phyloP scores from a whole-genome alignment of 2,888 invertebrate genomes.

The Odiellus spinosus region DNA sequence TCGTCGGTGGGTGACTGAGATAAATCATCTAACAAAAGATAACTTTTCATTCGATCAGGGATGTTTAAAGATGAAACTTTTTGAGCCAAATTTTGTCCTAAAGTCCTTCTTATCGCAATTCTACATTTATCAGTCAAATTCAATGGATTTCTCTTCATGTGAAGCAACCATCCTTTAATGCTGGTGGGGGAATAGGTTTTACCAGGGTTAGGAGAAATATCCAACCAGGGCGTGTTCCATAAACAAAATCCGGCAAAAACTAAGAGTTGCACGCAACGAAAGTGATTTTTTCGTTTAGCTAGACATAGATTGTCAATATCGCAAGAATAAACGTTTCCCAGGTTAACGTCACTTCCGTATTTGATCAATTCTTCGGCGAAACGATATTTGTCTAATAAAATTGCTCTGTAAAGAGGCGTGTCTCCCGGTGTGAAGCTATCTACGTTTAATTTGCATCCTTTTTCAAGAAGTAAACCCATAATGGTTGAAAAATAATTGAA shows the following conservation, averaged over 20 bases:
- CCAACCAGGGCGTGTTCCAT: slow-evolving; percentile 20
- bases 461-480: slow-evolving; percentile 35
- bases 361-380: slow-evolving; percentile 42
- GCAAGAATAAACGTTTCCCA: slow-evolving; percentile 40
- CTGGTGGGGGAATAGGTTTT: slow-evolving; percentile 7
- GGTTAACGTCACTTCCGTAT: slow-evolving; percentile 47
- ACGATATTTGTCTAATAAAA: slow-evolving; percentile 36
- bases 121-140: slow-evolving; percentile 41
- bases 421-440: slow-evolving; percentile 32
- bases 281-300: slow-evolving; percentile 21
- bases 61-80: slow-evolving; percentile 38
- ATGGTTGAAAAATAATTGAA: slow-evolving; percentile 37
- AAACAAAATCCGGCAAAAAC: slow-evolving; percentile 32
- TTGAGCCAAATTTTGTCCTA: slow-evolving; percentile 29
- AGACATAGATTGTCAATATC: slow-evolving; percentile 30
- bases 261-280: slow-evolving; percentile 26
- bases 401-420: slow-evolving; percentile 39
- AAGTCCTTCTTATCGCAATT: slow-evolving; percentile 37
- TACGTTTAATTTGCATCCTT: slow-evolving; percentile 36
- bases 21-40: slow-evolving; percentile 8
- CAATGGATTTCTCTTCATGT: slow-evolving; percentile 36
- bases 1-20: not conserved
- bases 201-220: slow-evolving; percentile 24
- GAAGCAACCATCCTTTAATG: slow-evolving; percentile 30
- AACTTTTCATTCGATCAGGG: slow-evolving; percentile 32